Percentiles rank a stretch among this genome's conserved stretches.
phyloP scores from a whole-genome alignment of 2,888 invertebrate species.

The Dryadula phaetusa region DNA sequence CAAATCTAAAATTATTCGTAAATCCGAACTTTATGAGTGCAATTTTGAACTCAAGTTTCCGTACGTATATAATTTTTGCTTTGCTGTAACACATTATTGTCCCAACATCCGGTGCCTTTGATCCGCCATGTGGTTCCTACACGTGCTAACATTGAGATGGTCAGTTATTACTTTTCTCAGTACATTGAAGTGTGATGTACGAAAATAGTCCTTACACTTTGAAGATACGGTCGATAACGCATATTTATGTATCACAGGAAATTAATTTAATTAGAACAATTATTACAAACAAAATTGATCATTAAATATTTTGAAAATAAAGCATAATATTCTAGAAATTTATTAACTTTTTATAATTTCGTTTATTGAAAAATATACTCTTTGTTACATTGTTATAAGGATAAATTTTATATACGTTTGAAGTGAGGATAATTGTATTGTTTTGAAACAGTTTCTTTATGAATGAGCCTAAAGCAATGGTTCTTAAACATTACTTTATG shows the following conservation, averaged over 20 bases:
- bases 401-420: conserved; percentile 9
- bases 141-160: conserved; percentile 49
- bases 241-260: not conserved
- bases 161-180: conserved; percentile 48
- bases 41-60: not conserved
- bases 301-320: not conserved
- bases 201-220: conserved; percentile 9
- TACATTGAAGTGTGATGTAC: conserved; percentile 28
- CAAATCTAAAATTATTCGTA: not conserved
- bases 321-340: not conserved
- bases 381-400: not conserved
- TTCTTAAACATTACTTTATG: not conserved
- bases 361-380: conserved; percentile 6
- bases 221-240: not conserved
- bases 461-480: conserved; percentile 34
- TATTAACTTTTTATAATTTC: not conserved
- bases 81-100: conserved; percentile 39
- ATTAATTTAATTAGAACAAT: conserved; percentile 15
- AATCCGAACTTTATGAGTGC: not conserved
- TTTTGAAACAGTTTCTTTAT: conserved; percentile 35
- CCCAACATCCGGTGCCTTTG: conserved; percentile 48
- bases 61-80: conserved; percentile 31
- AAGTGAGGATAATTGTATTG: conserved; percentile 17
- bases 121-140: conserved; percentile 53
- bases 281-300: conserved; percentile 1